Evolutionary conservation across 2,113 vertebrate species (phyloP).

Genomic region (Rhynchomys soricoides): DNA sequence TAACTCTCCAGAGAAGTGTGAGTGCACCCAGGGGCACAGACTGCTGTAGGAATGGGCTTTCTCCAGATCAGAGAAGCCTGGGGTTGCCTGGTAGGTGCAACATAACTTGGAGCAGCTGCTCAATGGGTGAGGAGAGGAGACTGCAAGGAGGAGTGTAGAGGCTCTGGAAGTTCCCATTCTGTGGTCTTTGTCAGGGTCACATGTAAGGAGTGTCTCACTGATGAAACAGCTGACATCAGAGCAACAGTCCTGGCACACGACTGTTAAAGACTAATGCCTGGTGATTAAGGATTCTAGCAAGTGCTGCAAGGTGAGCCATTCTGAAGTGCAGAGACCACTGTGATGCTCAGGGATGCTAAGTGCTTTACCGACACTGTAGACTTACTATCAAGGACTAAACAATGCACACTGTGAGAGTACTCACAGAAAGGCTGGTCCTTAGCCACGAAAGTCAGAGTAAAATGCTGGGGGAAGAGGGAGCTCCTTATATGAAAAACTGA

Average conservation of each 20-base stretch:
- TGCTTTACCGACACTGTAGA: background rate
- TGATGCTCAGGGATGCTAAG: background rate
- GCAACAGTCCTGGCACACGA: rapidly evolving
- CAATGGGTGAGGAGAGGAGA: background rate
- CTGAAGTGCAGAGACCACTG: background rate
- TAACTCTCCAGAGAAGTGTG: background rate
- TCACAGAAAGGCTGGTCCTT: background rate
- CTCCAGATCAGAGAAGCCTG: background rate
- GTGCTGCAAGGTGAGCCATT: background rate
- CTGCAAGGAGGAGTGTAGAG: background rate
- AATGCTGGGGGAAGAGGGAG: background rate
- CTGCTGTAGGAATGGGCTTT: background rate
- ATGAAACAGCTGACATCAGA: background rate
- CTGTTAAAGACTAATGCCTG: background rate
- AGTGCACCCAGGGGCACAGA: background rate
- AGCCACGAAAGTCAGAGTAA: background rate
- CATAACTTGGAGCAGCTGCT: background rate
- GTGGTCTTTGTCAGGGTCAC: background rate
- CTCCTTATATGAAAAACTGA: constrained; percentile 5
- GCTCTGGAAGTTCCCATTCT: background rate
- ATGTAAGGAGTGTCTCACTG: background rate
- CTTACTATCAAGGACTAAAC: background rate
- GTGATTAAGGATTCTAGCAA: background rate
- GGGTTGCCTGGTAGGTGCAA: background rate
- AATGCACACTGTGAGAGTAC: background rate